Percentiles rank a stretch among this genome's conserved stretches.
phyloP scores from a whole-genome alignment of 1,140 invertebrate species.

The Bombus superbus region DNA sequence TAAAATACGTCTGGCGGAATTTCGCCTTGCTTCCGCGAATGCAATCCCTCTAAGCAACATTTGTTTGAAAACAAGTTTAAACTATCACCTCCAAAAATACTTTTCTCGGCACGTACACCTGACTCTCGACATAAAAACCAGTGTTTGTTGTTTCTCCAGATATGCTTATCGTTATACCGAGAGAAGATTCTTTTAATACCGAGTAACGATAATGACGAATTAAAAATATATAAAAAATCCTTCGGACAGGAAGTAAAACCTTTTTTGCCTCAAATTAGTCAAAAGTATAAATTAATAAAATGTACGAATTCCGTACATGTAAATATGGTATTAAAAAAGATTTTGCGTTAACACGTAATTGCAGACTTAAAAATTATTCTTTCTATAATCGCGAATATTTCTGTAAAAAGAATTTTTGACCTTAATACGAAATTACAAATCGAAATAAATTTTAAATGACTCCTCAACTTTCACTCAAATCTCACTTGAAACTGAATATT shows the following conservation, averaged over 20 bases:
- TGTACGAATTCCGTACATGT: neutral
- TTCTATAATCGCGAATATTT: neutral
- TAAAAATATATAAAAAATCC: neutral
- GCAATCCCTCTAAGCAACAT: constrained; percentile 61
- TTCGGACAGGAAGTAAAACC: neutral
- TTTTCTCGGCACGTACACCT: constrained; percentile 1
- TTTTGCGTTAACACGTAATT: no score
- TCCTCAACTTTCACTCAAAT: neutral
- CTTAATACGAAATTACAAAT: neutral
- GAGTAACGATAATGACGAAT: no score
- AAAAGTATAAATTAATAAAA: neutral
- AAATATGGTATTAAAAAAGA: neutral
- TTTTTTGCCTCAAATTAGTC: neutral
- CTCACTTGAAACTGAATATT: neutral
- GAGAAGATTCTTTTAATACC: neutral
- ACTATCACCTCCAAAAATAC: constrained; percentile 30
- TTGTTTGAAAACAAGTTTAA: neutral
- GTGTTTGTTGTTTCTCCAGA: neutral
- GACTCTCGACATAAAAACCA: constrained; percentile 24
- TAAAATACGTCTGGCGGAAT: constrained; percentile 56
- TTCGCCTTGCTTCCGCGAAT: constrained; percentile 60
- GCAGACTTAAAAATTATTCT: neutral
- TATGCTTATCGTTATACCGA: neutral
- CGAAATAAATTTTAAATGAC: neutral
- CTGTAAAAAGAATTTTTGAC: neutral